Evolutionary conservation across 2,113 vertebrate genomes (phyloP), one percentile per base, ranked within the genome.

Genomic region (Holacanthus passer): DNA sequence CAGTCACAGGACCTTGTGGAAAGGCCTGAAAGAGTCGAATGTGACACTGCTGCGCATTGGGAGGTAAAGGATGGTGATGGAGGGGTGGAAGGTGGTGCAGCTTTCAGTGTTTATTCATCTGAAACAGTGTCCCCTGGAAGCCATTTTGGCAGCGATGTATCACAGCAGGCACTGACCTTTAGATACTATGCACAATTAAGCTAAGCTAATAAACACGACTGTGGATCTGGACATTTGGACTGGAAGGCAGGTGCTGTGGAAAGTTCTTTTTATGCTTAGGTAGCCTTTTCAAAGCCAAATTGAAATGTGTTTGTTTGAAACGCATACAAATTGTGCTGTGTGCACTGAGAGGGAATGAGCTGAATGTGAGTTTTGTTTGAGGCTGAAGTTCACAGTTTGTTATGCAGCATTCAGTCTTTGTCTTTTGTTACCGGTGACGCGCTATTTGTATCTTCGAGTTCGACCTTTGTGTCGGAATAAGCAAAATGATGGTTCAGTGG

Each of bases 141-240:
- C 88, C 82, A 85, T 88, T 88, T 91, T 90, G 93, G 90, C 82
- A 89, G 90, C 73, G 22, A 87, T 82, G 83, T 64, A 87, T 83
- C 87, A 58, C 92, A 93, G 92, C 88, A 35, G 85, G 90, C 80
- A 2, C 29, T 88, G 92, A 92, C 92, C 93, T 93, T 93, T 91
- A 85, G 82, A 90, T 81, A 74, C 87, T 76, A 88, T 73, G 89
- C 91, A 84, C 92, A 93, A 92, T 92, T 90, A 91, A 91, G 82
- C 92, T 90, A 86, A 88, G 85, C 89, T 90, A 91, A 93, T 91
- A 93, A 89, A 90, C 90, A 86, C 67, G 5, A 83, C 76, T 24
- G 75, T 17, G 19, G 62, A 84, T 77, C 27, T 55, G 86, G 86
- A 82, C 77, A 43, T 64, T 67, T 69, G 70, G 63, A 87, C 62